phyloP scores from a whole-genome alignment of 2,888 invertebrate genomes.

The Frankliniella fusca region DNA sequence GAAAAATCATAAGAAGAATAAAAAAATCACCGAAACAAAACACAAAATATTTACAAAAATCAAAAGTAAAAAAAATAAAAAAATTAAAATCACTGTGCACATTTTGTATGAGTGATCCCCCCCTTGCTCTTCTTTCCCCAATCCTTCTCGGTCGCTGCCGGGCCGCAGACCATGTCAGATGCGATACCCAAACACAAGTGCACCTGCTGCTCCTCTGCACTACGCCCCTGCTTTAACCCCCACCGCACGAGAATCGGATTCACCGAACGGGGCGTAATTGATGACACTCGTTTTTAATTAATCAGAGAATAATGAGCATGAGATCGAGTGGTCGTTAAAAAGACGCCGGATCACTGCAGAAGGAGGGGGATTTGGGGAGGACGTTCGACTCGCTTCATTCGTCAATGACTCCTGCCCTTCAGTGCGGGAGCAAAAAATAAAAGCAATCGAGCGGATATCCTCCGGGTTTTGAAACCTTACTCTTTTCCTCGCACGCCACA shows the following conservation, averaged over 20 bases:
- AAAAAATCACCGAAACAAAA: too few relatives aligned
- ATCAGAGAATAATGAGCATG: conserved; percentile 2
- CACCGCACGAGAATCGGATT: not conserved
- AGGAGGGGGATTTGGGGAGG: not conserved
- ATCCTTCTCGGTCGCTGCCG: too few relatives aligned
- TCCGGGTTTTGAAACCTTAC: too few relatives aligned
- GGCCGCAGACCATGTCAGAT: not conserved
- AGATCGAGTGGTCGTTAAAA: not conserved
- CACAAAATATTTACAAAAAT: too few relatives aligned
- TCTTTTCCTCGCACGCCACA: too few relatives aligned
- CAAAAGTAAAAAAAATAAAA: too few relatives aligned
- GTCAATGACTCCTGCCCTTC: not conserved
- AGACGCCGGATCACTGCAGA: not conserved
- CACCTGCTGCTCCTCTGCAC: not conserved
- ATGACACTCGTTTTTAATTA: conserved; percentile 18
- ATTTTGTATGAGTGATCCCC: too few relatives aligned
- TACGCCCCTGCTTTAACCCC: not conserved
- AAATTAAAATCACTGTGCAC: too few relatives aligned
- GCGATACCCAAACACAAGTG: not conserved
- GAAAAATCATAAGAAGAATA: too few relatives aligned
- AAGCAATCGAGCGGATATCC: too few relatives aligned
- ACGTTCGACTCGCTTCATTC: not conserved
- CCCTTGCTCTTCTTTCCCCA: not conserved
- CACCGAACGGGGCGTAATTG: not conserved
- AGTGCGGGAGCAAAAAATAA: too few relatives aligned